Evolutionary conservation across 2,888 invertebrate genomes (phyloP), one percentile per base, ranked within the genome.

Genomic region (Eupithecia subumbrata): DNA sequence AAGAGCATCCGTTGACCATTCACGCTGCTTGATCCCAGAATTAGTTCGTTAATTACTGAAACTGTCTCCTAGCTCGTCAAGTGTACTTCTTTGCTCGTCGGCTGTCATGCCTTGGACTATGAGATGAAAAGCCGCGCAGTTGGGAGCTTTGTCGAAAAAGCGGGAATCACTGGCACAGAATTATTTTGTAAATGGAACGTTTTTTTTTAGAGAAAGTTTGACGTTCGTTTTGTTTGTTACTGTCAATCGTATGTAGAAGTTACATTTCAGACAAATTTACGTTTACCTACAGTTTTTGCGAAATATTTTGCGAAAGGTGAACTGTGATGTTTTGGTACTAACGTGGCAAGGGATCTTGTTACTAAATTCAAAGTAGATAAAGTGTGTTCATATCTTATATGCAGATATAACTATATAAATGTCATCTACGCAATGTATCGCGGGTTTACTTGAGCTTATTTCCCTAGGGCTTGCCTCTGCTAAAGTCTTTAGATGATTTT

Each of bases 1-100:
- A 93, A 92, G 92, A 89, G 89, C 85, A 80, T 80, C 81, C 82
- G 85, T 87, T 93, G 93, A 92, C 94, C 93, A 88, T 91, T 92
- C 90, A 91, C 91, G 91, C 82, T 88, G 86, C 92, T 90, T 92
- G 92, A 88, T 87, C 88, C 83, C 86, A 88, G 92, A 89, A 92
- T 93, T 89, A 92, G 89, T 90, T 87, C 84, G 88, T 87, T 92
- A 91, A 93, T 93, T 92, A 92, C 88, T 88, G 69, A 60, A 67
- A 77, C 76, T 72, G 77, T 77, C 74, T 74, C 76, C 72, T 74
- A 92, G 92, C 91, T 92, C 90, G 82, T 82, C 79, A 69, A 81
- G 81, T 76, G 79, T 76, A 75, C 79, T 79, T 77, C 76, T 81
- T 77, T 77, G 73, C 74, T 73, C 77, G 74, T 37, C 64, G 75